Evolutionary conservation across 2,113 vertebrate genomes (phyloP).

Genomic region (Engystomops pustulosus): DNA sequence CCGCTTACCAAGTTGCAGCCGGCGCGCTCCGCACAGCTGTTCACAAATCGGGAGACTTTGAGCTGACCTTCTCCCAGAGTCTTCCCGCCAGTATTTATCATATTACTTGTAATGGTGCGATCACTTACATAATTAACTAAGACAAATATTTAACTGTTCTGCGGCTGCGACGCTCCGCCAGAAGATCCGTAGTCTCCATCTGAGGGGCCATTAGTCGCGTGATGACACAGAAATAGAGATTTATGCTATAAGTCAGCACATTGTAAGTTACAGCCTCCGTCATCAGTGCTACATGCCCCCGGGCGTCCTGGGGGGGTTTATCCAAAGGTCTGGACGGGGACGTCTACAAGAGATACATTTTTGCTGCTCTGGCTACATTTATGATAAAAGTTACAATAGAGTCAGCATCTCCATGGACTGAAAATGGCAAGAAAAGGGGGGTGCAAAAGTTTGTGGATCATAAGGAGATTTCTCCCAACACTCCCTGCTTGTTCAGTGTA

Average conservation of each 20-base stretch:
- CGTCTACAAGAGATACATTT: no score
- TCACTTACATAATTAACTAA: slow-evolving; percentile 9
- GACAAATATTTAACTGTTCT: slow-evolving; percentile 19
- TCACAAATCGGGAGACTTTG: background rate
- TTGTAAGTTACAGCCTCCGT: background rate
- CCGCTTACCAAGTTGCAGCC: background rate
- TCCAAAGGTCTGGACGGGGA: no score
- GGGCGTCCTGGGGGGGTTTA: background rate
- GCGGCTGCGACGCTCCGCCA: background rate
- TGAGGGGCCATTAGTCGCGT: background rate
- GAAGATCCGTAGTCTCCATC: background rate
- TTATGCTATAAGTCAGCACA: background rate
- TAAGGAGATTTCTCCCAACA: no score
- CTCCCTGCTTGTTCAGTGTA: no score
- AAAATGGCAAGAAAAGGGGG: no score
- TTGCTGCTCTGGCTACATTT: no score
- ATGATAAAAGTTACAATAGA: no score
- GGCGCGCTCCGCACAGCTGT: background rate
- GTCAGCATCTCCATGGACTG: no score
- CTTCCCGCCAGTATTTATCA: slow-evolving; percentile 15
- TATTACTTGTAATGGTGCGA: background rate
- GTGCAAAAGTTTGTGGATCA: no score
- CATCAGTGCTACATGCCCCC: no score
- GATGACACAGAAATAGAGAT: background rate
- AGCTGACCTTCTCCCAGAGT: background rate